Base-by-base conservation (phyloP, 2,888 invertebrate genomes). In the Watsonalla cultraria region DNA sequence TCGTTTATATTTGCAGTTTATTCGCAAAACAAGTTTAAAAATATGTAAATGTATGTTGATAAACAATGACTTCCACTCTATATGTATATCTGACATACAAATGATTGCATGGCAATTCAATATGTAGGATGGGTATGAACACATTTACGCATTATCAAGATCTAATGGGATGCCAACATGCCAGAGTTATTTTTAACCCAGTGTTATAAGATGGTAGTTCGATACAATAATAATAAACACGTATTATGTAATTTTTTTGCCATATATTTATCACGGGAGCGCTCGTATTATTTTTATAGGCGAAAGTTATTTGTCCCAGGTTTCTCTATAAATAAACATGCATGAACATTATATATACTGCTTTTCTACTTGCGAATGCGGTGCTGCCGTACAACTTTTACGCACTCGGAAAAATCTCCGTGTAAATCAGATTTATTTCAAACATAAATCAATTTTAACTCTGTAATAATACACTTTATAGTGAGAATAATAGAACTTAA, bases 301-400 rank as follows among this genome's bases (percentile, higher is more conserved):
- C 76, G 82, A 87, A 87, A 87, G 83, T 82, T 64, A 82, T 84
- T 87, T 87, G 84, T 86, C 86, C 73, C 75, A 71, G 67, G 78
- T 74, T 74, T 73, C 65, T 74, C 72, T 81, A 81, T 80, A 79
- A 84, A 86, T 83, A 83, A 76, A 75, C 74, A 74, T 71, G 60
- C 58, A 66, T 57, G 65, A 65, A 65, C 58, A 64, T 61, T 67
- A 57, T 61, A 68, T 61, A 58, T 57, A 70, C 62, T 57, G 67
- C 64, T 69, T 70, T 62, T 68, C 67, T 77, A 74, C 72, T 74
- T 74, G 66, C 63, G 62, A 52, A 56, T 64, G 64, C 66, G 59
- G 65, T 34, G 34, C 14, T 13, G 8, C 13, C 47, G 5, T 46
- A 46, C 14, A 46, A 2, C 46, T 46, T 14, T 46, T 46, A 14